Percentiles rank a stretch among this genome's conserved stretches.
Conservation (phyloP, 2,797 vertebrate genomes). For the Oreochromis grahami region DNA sequence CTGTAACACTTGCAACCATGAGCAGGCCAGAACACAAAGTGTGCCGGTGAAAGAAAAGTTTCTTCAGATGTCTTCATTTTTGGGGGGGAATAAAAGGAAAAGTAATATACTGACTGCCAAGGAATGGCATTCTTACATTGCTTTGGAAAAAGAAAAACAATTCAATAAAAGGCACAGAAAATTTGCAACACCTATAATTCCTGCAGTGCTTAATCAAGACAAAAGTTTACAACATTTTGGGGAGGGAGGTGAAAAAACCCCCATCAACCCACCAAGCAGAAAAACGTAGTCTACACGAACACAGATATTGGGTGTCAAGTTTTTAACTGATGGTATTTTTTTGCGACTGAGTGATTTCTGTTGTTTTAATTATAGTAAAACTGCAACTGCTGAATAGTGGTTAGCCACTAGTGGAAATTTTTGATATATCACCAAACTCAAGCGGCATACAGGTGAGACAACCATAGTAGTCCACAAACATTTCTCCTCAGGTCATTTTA, state of each 20-base stretch:
- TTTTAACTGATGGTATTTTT: not conserved
- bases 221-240: not conserved
- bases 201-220: not conserved
- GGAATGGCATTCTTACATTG: not conserved
- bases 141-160: not conserved
- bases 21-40: not conserved
- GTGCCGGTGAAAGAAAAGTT: not conserved
- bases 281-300: not conserved
- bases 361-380: not conserved
- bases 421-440: not conserved
- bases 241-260: accelerated
- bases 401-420: not conserved
- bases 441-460: not conserved
- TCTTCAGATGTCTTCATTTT: not conserved
- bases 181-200: not conserved
- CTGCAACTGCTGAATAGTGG: not conserved
- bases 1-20: not conserved
- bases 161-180: not conserved
- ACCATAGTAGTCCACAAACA: not conserved
- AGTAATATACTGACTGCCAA: not conserved
- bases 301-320: not conserved
- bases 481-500: not conserved
- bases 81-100: not conserved
- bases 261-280: not conserved
- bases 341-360: not conserved